Percentiles rank a stretch among this genome's conserved stretches.
These are phyloP conservation scores for Temnothorax curvispinosus DNA, from an alignment of 1,140 invertebrate species.

Conservation along the genomic window DNA sequence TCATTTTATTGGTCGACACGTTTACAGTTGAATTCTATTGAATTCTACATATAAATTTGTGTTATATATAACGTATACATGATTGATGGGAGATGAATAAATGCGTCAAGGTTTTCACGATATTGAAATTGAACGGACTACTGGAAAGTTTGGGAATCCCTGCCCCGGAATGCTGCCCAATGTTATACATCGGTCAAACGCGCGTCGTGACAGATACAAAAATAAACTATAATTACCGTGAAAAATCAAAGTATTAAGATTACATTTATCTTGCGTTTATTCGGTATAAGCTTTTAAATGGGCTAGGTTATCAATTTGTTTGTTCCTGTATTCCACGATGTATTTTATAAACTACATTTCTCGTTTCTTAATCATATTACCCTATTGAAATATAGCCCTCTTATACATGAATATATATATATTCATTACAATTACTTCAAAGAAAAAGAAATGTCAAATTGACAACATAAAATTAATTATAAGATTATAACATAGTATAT, in stretches of 20 bases:
- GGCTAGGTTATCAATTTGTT: background rate
- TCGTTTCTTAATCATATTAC: background rate
- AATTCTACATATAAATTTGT: background rate
- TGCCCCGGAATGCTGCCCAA: constrained; percentile 1
- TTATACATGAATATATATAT: background rate
- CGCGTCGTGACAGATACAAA: constrained; percentile 13
- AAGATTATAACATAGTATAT: background rate
- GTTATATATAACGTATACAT: background rate
- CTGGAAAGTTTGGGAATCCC: constrained; percentile 12
- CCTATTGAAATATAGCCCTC: background rate
- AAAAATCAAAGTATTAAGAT: constrained; percentile 6
- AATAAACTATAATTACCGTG: constrained; percentile 21
- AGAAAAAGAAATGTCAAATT: too few species aligned
- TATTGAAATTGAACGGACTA: background rate
- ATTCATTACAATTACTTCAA: background rate
- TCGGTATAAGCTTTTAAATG: background rate
- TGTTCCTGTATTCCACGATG: background rate
- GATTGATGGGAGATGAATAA: background rate
- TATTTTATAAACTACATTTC: background rate
- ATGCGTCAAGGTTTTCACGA: background rate
- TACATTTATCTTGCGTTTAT: background rate
- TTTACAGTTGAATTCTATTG: background rate
- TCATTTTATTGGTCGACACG: background rate
- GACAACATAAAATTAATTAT: background rate
- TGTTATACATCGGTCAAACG: constrained; percentile 9